Evolutionary conservation across 2,888 invertebrate genomes (phyloP), one percentile per base, ranked within the genome.

Genomic region (Melieria picta): DNA sequence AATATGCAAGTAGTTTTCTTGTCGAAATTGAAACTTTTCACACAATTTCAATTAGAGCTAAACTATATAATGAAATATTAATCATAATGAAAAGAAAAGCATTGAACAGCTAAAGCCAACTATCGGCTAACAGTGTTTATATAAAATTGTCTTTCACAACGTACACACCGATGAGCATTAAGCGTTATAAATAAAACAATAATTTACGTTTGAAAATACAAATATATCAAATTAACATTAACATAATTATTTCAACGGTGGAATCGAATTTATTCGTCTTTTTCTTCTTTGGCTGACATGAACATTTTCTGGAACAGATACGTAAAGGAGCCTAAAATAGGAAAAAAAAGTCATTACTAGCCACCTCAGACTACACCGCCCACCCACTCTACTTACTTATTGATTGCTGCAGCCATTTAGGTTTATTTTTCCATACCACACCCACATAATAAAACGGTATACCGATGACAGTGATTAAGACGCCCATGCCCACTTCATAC

Each of bases 391-490:
- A 75, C 76, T 89, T 87, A 94, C 94, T 87, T 81, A 93, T 91
- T 11, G 89, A 76, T 47, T 85, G 85, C 66, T 88, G 86, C 75
- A 94, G 89, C 84, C 88, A 88, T 46, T 84, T 78, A 0, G 94
- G 94, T 80, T 91, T 92, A 56, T 89, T 87, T 80, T 89, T 89
- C 89, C 92, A 91, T 66, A 88, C 89, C 56, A 96, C 91, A 55
- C 95, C 92, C 1, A 91, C 81, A 80, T 90, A 91, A 86, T 95
- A 96, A 30, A 93, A 92, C 0, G 96, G 96, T 73, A 96, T 89
- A 1, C 96, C 96, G 45, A 93, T 90, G n/a, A 92, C 83, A 0
- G 96, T 94, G 80, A 96, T 95, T 46, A 92, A 81, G 4, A 92
- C 88, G 13, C 95, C 96, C 84, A 93, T 91, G 6, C 92, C 90